A percentile compares a stretch with the other conserved stretches of the same genome.
These are phyloP conservation scores for Vanessa tameamea DNA, from an alignment of 1,140 invertebrate species.

Conservation along the genomic window DNA sequence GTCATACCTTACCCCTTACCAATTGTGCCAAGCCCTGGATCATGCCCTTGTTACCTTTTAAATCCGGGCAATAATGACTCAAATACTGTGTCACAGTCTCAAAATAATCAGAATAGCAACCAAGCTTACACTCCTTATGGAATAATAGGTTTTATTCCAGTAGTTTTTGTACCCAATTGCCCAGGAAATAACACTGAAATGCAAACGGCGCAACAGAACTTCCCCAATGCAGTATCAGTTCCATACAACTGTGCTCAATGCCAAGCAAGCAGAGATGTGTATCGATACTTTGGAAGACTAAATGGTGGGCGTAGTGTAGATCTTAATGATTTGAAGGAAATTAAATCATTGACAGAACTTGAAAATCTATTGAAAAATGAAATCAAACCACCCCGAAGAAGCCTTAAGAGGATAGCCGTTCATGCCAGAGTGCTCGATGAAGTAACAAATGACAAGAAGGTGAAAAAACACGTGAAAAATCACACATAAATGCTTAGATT, in stretches of 20 bases:
- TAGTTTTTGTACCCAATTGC: constrained; percentile 83
- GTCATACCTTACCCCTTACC: constrained; percentile 81
- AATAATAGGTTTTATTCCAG: constrained; percentile 82
- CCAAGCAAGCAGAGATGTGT: constrained; percentile 61
- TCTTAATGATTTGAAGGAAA: constrained; percentile 60
- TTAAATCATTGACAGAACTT: constrained; percentile 61
- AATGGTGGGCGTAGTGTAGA: constrained; percentile 58
- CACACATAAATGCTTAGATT: neutral
- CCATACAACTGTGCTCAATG: constrained; percentile 71
- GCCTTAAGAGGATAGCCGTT: constrained; percentile 55
- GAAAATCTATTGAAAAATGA: constrained; percentile 63
- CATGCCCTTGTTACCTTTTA: constrained; percentile 81
- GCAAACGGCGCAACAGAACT: constrained; percentile 78
- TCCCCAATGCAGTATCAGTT: constrained; percentile 80
- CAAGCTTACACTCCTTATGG: constrained; percentile 68
- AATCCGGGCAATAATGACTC: constrained; percentile 67
- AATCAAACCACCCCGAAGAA: constrained; percentile 62
- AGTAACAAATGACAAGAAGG: constrained; percentile 47
- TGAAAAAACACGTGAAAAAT: constrained; percentile 20
- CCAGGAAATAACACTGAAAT: constrained; percentile 74
- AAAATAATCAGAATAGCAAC: constrained; percentile 40
- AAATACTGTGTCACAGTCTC: constrained; percentile 43
- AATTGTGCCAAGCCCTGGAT: constrained; percentile 79
- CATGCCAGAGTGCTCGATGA: constrained; percentile 58
- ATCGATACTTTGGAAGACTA: constrained; percentile 58